Evolutionary conservation across 1,140 invertebrate genomes (phyloP).

Genomic region (Metaphire vulgaris): DNA sequence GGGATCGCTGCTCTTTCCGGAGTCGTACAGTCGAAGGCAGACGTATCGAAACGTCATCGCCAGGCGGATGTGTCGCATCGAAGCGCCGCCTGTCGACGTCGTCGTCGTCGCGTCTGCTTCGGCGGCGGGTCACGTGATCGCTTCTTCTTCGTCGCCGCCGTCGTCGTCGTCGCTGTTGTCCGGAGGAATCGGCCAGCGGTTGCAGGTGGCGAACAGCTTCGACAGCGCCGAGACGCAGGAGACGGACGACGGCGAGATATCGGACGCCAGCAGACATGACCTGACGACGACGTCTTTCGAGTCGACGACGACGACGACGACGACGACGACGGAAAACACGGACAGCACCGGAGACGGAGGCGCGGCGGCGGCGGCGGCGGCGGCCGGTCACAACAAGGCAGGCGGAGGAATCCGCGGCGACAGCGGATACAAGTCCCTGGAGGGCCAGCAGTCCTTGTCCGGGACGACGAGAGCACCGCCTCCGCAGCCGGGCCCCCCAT

Average conservation of each 20-base stretch:
- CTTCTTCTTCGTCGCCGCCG: constrained; percentile 28
- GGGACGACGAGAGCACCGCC: not conserved
- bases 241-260: constrained; percentile 33
- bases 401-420: not conserved
- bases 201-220: constrained; percentile 1
- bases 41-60: not conserved
- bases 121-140: constrained; percentile 24
- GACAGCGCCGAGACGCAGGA: not conserved
- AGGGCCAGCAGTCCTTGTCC: not conserved
- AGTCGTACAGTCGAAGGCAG: not conserved
- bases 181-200: constrained; percentile 27
- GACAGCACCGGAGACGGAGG: constrained; percentile 52
- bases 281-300: constrained; percentile 53
- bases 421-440: not conserved
- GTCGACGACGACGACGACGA: constrained; percentile 48
- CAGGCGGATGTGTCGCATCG: not conserved
- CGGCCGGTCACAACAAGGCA: too few species aligned
- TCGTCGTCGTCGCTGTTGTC: constrained; percentile 19
- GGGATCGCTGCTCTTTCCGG: not conserved
- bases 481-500: not conserved
- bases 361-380: constrained; percentile 39
- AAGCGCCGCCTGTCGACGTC: constrained; percentile 24
- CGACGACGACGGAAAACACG: constrained; percentile 41
- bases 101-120: constrained; percentile 14
- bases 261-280: constrained; percentile 53